Conservation (phyloP, 2,113 vertebrate species). For the Dasyprocta punctata region DNA sequence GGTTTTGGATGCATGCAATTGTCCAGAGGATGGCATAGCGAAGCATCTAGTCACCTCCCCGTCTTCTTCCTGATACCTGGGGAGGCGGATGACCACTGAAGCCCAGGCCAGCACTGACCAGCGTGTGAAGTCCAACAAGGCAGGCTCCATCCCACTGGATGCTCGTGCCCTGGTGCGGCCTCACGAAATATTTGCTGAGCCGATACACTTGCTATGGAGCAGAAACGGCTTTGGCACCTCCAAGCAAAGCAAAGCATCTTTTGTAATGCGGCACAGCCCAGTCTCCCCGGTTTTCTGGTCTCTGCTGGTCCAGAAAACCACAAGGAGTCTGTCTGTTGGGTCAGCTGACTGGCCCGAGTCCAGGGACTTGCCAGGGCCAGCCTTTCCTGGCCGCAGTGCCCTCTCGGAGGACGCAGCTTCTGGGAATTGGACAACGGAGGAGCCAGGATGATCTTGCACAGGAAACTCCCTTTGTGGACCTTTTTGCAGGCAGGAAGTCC, state of each 20-base stretch:
- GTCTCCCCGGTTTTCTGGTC: neutral
- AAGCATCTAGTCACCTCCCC: neutral
- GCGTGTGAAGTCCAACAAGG: neutral
- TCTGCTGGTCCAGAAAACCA: constrained; percentile 1
- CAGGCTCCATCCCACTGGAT: neutral
- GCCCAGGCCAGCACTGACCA: accelerated
- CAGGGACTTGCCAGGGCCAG: neutral
- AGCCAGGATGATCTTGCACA: neutral
- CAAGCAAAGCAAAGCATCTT: neutral
- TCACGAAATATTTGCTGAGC: neutral
- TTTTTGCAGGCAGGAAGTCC: neutral
- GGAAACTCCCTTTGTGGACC: neutral
- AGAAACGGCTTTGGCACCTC: neutral
- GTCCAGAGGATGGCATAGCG: neutral
- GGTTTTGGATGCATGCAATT: neutral
- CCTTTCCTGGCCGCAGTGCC: neutral
- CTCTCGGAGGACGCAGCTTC: neutral
- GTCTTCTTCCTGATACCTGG: neutral
- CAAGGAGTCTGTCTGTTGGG: neutral
- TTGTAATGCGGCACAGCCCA: neutral
- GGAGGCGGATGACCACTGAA: neutral
- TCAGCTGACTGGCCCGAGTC: neutral
- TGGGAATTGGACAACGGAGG: neutral
- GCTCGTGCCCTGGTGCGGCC: accelerated
- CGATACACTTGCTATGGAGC: neutral